These are phyloP conservation scores for Pogonomyrmex californicus DNA, from an alignment of 1,140 invertebrate genomes.

Conservation along the genomic window DNA sequence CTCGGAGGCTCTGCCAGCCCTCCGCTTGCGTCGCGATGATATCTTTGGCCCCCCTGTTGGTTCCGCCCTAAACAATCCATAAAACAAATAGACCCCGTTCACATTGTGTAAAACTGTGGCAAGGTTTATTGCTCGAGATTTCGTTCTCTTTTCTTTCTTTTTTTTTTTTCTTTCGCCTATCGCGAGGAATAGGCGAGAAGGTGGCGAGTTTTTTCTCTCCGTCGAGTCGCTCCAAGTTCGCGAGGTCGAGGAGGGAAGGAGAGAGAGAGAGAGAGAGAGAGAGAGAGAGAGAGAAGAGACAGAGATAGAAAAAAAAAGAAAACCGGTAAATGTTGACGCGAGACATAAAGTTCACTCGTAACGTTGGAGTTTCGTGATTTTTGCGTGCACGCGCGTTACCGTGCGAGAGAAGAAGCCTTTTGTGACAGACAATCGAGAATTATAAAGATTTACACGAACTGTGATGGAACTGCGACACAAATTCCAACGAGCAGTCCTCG, in stretches of 20 bases:
- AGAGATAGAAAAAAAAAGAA: conserved; percentile 21
- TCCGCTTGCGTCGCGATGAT: conserved; percentile 86
- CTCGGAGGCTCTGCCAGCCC: conserved; percentile 87
- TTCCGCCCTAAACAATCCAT: conserved; percentile 87
- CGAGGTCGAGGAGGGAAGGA: not conserved
- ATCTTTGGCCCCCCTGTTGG: conserved; percentile 87
- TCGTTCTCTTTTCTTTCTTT: not conserved
- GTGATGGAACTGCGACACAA: conserved; percentile 39
- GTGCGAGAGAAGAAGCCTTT: conserved; percentile 69
- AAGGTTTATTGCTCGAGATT: conserved; percentile 36
- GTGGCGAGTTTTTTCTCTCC: not conserved
- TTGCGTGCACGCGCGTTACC: conserved; percentile 55
- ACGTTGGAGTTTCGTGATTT: conserved; percentile 44
- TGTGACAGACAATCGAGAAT: conserved; percentile 15
- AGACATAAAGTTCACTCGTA: conserved; percentile 20
- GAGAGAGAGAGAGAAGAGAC: not conserved
- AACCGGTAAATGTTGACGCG: conserved; percentile 21
- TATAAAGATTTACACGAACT: conserved; percentile 22
- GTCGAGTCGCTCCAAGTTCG: not conserved
- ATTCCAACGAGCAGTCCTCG: conserved; percentile 8
- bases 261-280: too few relatives aligned
- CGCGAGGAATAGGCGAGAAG: not conserved
- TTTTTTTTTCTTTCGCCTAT: conserved; percentile 2
- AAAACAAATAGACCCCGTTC: conserved; percentile 85
- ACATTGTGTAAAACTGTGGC: conserved; percentile 79